Percentiles rank a stretch among this genome's conserved stretches.
Evolutionary conservation across 2,797 vertebrate species (phyloP).

Genomic region (Chiroxiphia lanceolata): DNA sequence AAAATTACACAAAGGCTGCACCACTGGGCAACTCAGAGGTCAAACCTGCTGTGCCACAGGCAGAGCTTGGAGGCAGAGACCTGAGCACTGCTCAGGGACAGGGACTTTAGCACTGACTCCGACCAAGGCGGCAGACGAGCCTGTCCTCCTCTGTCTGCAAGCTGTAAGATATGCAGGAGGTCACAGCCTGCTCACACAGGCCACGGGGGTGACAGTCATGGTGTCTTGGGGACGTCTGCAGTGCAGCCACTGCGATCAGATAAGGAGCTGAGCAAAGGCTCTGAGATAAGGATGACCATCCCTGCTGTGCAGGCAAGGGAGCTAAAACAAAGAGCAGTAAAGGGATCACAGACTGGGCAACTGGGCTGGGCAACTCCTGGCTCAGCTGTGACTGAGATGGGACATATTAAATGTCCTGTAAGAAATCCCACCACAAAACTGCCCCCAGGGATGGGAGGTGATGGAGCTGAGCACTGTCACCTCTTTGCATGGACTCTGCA

Average conservation of each 20-base stretch:
- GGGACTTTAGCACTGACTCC: background rate
- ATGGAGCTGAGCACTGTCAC: rapidly evolving
- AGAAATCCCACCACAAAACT: rapidly evolving
- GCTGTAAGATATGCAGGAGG: background rate
- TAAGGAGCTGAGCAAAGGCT: background rate
- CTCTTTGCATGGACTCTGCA: rapidly evolving
- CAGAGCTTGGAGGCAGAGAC: background rate
- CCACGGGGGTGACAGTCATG: background rate
- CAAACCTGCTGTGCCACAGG: background rate
- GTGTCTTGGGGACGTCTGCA: background rate
- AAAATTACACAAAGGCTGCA: background rate
- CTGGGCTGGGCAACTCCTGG: background rate
- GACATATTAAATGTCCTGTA: background rate
- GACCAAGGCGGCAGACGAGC: background rate
- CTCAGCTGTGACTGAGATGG: background rate
- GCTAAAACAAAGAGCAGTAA: background rate
- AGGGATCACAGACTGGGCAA: background rate
- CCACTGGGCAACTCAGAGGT: background rate
- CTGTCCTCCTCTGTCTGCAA: background rate
- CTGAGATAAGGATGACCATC: background rate
- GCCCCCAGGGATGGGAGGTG: rapidly evolving
- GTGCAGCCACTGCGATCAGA: background rate
- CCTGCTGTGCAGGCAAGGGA: background rate
- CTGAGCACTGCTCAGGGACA: background rate
- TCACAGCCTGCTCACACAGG: background rate